Percentiles rank a stretch among this genome's conserved stretches.
These are phyloP conservation scores for Diaphora mendica DNA, from an alignment of 2,888 invertebrate genomes.

Conservation along the genomic window DNA sequence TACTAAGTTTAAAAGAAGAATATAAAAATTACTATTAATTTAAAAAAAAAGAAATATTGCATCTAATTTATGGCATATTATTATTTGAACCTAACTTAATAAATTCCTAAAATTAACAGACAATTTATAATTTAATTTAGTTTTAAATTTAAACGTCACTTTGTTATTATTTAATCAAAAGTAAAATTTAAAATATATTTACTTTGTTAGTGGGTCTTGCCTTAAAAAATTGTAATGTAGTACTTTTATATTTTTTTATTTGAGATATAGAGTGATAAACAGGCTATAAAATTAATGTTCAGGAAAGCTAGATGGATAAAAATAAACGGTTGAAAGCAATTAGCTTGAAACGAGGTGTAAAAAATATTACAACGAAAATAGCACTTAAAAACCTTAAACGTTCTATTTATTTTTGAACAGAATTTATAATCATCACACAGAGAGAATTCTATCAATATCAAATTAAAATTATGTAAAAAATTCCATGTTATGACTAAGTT, in stretches of 20 bases:
- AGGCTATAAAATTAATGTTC: neutral
- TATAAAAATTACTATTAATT: slow-evolving; percentile 49
- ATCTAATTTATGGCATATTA: slow-evolving; percentile 81
- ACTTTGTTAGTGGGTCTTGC: neutral
- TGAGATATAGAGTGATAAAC: neutral
- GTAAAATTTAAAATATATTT: neutral
- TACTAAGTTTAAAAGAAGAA: slow-evolving; percentile 31
- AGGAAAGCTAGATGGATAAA: neutral
- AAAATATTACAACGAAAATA: neutral
- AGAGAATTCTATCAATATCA: too few relatives aligned
- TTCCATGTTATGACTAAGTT: neutral
- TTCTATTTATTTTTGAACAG: neutral
- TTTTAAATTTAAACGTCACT: slow-evolving; percentile 12
- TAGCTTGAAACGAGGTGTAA: neutral
- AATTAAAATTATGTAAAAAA: too few relatives aligned
- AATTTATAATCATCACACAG: too few relatives aligned
- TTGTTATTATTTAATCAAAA: neutral
- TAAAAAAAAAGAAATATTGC: slow-evolving; percentile 70
- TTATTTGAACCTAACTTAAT: slow-evolving; percentile 38
- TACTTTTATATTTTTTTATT: neutral
- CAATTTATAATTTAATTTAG: slow-evolving; percentile 4
- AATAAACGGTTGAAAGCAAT: neutral
- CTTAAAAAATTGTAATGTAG: neutral
- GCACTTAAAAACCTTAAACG: neutral
- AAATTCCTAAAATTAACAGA: slow-evolving; percentile 10